Evolutionary conservation across 2,888 invertebrate species (phyloP), one percentile per base, ranked within the genome.

Genomic region (Marronus borbonicus): DNA sequence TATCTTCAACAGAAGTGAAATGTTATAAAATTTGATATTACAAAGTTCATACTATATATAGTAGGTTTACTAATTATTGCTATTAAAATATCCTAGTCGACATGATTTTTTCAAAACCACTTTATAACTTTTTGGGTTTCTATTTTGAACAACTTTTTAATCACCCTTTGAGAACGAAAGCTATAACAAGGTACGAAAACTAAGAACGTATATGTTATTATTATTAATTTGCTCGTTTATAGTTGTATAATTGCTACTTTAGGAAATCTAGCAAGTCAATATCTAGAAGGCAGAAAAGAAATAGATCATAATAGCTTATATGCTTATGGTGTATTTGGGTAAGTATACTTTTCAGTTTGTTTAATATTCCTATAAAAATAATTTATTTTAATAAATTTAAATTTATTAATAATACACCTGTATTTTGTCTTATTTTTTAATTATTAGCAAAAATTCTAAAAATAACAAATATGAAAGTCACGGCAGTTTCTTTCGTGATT

Each of bases 301-400:
- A 86, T 95, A 8, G 92, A 92, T 85, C 89, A 92, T 60, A 93
- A 94, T 72, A 94, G 93, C 83, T 87, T 95, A 3, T 85, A 94
- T 52, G 94, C 95, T 0, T 96, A 94, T 89, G 94, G 92, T 58
- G 86, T 93, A 10, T 96, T 93, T 90, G 96, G 95, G 95, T 94
- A 89, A 88, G 89, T 65, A 66, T 36, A 36, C 31, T 36, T 36
- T 36, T 36, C 31, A 5, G 31, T 36, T 24, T 36, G 31, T 5
- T 36, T 36, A 36, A 36, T 36, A 36, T 36, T 36, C 31, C 5
- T 36, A 36, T 31, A 36, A 36, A 5, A 5, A 36, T 36, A 4
- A 36, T 36, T 4, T 36, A 36, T 36, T 36, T 36, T 4, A 36
- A 36, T 36, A 36, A 36, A 36, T 36, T 36, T 24, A 24, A 24